These are phyloP conservation scores for Nothura maculosa DNA, from an alignment of 2,797 vertebrate genomes.

Conservation along the genomic window DNA sequence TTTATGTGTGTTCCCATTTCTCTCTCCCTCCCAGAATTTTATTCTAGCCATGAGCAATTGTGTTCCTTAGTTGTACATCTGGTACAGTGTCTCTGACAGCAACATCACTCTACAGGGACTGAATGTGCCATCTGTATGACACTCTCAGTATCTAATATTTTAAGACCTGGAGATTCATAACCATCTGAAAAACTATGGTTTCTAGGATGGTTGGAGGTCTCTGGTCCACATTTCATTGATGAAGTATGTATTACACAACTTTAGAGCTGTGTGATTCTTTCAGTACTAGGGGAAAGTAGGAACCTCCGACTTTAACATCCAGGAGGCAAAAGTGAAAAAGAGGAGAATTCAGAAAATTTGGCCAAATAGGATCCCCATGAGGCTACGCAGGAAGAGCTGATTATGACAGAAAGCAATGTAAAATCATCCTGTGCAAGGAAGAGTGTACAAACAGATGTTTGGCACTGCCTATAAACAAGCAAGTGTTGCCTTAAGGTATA, in stretches of 20 bases:
- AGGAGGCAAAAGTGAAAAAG: constrained; percentile 19
- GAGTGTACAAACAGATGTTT: constrained; percentile 11
- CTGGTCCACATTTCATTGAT: constrained; percentile 24
- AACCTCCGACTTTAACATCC: neutral
- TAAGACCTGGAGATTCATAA: constrained; percentile 48
- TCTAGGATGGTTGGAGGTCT: constrained; percentile 21
- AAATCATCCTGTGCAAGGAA: neutral
- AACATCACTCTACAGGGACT: constrained; percentile 59
- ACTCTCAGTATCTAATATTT: constrained; percentile 56
- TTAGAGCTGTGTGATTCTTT: neutral
- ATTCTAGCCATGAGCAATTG: constrained; percentile 42
- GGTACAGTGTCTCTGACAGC: constrained; percentile 67
- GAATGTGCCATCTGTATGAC: constrained; percentile 67
- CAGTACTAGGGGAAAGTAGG: neutral
- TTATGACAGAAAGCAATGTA: constrained; percentile 32
- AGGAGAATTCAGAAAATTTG: neutral
- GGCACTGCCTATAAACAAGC: neutral
- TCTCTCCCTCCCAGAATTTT: constrained; percentile 41
- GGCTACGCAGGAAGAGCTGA: neutral
- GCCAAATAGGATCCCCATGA: neutral
- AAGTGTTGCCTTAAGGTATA: constrained; percentile 8
- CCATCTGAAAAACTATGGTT: constrained; percentile 37
- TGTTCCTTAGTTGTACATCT: constrained; percentile 68
- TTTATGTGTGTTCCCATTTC: constrained; percentile 10
- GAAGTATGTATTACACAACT: neutral